Evolutionary conservation across 2,113 vertebrate genomes (phyloP), one percentile per base, ranked within the genome.

Genomic region (Hippocampus abdominalis): DNA sequence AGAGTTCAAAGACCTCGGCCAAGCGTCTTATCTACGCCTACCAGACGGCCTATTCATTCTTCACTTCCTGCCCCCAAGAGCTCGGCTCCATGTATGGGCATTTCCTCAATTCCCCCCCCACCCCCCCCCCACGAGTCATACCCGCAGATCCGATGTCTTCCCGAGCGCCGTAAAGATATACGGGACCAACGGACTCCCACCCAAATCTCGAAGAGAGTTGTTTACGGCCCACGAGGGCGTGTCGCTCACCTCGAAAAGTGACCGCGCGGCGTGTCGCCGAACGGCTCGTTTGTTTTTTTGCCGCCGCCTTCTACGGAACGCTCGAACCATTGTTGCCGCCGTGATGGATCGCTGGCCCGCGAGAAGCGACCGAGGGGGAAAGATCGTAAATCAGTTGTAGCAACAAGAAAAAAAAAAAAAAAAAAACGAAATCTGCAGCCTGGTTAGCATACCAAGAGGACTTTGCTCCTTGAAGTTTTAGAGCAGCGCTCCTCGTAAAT

Each of bases 11-110:
- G 76, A 81, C 78, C 65, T 75, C 56, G 1, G 44, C n/a, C 54
- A 1, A 69, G 64, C 54, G 23, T 71, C 82, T 89, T 87, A 89
- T 92, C 86, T 69, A n/a, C 81, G 73, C 75, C 69, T 51, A 62
- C 79, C 87, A 86, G 77, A 60, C 77, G 23, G 72, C 68, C 60
- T 63, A 83, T 80, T 70, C 76, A 77, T 85, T 83, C 75, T 59
- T 82, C 53, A 70, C 76, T 76, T 86, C 84, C 81, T 78, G 75
- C 32, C 59, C 62, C 57, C 46, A 0, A 32, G 48, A 74, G 65
- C 27, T 60, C 70, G 54, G 48, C 51, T 83, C 77, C 79, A 76
- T 87, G 42, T 88, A 72, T 82, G 77, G 79, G 71, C 69, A 78
- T 81, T 80, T 86, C 82, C 71, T 81, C 27, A 68, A 25, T 20